A percentile compares a stretch with the other conserved stretches of the same genome.
Evolutionary conservation across 2,113 vertebrate genomes (phyloP).

Genomic region (Promerops cafer): DNA sequence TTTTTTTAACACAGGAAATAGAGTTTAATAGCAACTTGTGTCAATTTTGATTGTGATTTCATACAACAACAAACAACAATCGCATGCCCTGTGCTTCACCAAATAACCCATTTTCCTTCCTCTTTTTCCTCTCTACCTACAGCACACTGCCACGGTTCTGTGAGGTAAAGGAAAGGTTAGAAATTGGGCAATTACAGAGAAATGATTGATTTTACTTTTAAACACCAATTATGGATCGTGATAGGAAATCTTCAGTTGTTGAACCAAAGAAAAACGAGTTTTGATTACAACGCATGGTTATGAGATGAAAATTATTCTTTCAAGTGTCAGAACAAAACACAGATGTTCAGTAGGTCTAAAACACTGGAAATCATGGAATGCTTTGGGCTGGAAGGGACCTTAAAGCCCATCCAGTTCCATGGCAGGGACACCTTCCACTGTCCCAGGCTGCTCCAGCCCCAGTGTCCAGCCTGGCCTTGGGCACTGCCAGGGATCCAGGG

Average conservation of each 20-base stretch:
- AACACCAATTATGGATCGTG: constrained; percentile 20
- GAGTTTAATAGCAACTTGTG: constrained; percentile 81
- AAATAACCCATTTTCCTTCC: constrained; percentile 60
- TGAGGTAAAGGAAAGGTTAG: constrained; percentile 30
- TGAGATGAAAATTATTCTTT: not conserved
- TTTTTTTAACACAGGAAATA: constrained; percentile 84
- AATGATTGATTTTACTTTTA: constrained; percentile 54
- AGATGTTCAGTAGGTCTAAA: not conserved
- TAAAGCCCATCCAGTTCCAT: fast-evolving
- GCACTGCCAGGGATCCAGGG: not conserved
- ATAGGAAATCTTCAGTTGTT: constrained; percentile 1
- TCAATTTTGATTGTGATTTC: constrained; percentile 81
- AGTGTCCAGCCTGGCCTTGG: not conserved
- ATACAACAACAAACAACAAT: constrained; percentile 79
- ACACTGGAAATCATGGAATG: not conserved
- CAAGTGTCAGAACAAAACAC: not conserved
- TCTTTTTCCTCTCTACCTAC: constrained; percentile 30
- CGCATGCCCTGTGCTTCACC: constrained; percentile 47
- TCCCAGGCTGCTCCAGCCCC: not conserved
- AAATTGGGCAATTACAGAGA: constrained; percentile 44
- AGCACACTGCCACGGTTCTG: not conserved
- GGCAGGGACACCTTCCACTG: not conserved
- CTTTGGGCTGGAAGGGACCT: not conserved
- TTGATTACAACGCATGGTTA: not conserved
- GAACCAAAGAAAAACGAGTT: constrained; percentile 16